Evolutionary conservation across 2,113 vertebrate genomes (phyloP).

Genomic region (Entomyzon cyanotis): DNA sequence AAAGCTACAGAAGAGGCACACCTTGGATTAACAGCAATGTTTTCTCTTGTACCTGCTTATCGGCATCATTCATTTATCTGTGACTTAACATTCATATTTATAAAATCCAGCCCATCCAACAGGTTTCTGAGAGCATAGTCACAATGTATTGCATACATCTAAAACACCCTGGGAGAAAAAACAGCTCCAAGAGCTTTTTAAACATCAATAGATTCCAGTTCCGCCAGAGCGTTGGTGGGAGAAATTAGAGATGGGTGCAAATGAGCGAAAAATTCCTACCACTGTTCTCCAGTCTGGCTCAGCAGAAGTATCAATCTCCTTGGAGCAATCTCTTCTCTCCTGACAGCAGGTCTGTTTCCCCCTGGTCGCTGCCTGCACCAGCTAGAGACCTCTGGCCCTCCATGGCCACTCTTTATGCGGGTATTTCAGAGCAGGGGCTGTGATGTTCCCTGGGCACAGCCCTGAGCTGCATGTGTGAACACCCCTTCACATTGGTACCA

Average conservation of each 20-base stretch:
- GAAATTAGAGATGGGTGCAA: background rate
- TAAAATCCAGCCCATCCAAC: conserved; percentile 23
- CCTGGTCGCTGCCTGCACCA: background rate
- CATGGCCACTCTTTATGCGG: fast-evolving
- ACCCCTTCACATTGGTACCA: background rate
- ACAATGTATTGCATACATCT: background rate
- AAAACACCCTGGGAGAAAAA: background rate
- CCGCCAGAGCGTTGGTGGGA: background rate
- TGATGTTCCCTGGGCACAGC: background rate
- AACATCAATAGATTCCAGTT: background rate
- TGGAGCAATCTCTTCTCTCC: background rate
- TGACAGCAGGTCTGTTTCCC: background rate
- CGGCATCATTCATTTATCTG: conserved; percentile 12
- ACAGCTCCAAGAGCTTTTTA: background rate
- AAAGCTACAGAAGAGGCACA: background rate
- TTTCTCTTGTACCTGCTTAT: conserved; percentile 9
- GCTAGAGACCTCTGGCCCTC: background rate
- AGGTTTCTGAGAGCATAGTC: conserved; percentile 10
- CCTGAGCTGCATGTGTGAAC: background rate
- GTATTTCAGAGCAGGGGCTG: background rate
- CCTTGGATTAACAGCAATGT: background rate
- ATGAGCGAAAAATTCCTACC: background rate
- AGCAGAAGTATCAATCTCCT: background rate
- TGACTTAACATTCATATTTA: conserved; percentile 4
- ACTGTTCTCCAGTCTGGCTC: background rate